phyloP scores from a whole-genome alignment of 1,140 invertebrate species.

The Bilobella aurantiaca region DNA sequence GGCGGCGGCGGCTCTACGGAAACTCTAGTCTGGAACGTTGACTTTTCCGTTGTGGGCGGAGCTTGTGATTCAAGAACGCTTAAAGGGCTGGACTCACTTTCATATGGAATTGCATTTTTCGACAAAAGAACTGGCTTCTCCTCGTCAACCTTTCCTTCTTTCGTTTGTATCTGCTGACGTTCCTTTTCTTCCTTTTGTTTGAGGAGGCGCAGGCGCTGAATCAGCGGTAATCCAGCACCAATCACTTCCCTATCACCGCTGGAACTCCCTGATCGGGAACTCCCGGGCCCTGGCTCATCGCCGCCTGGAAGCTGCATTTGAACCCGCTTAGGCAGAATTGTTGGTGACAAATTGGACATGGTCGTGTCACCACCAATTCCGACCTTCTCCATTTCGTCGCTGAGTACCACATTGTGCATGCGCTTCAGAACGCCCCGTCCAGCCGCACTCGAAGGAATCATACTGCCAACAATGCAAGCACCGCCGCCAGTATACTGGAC shows the following conservation, averaged over 20 bases:
- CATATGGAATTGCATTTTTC: background rate
- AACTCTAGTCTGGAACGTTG: conserved; percentile 8
- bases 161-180: no score
- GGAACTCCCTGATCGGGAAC: conserved; percentile 37
- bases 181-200: conserved; percentile 63
- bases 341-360: background rate
- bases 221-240: conserved; percentile 61
- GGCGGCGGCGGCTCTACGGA: conserved; percentile 20
- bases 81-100: background rate
- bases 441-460: background rate
- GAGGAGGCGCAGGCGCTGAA: conserved; percentile 64
- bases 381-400: conserved; percentile 46
- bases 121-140: conserved; percentile 36
- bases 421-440: conserved; percentile 39
- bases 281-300: conserved; percentile 37
- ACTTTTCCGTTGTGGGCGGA: background rate
- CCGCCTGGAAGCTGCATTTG: conserved; percentile 14
- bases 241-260: conserved; percentile 48
- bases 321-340: conserved; percentile 13
- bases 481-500: background rate
- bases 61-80: background rate
- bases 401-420: conserved; percentile 54
- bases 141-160: conserved; percentile 20
- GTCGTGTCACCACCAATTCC: conserved; percentile 15
- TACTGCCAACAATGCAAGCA: conserved; percentile 1